Base-by-base conservation (phyloP, 2,797 vertebrate species). In the Enteromius trimaculatus region DNA sequence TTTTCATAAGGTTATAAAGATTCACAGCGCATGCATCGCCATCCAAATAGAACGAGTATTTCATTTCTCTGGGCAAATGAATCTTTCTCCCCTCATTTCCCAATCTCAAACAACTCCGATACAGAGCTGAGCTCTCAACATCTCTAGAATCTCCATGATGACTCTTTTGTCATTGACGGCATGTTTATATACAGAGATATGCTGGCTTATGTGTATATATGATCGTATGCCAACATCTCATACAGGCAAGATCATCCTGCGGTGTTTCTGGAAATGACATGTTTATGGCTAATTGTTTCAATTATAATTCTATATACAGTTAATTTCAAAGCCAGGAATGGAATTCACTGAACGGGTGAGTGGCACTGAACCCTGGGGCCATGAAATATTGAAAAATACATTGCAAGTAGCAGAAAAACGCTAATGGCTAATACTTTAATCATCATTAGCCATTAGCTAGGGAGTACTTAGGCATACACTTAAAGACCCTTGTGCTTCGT, bases 1-100 rank as follows among this genome's bases (percentile, higher is more conserved):
- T 80, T 86, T 86, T 80, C 77, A 83, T 70, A 80, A 83, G 77
- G 70, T 75, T 77, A 83, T 83, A 86, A 86, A 86, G 72, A 86
- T 77, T 86, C 85, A 71, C 34, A 16, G 51, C 70, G 81, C 77
- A 86, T 76, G 77, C 44, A 4, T 60, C 39, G 9, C 84, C 64
- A 64, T 65, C 69, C 64, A 80, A 83, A 83, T 80, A 66, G 71
- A 86, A 79, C 42, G 62, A 44, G 70, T 76, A 80, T 77, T 86
- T 86, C 51, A 83, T 80, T 80, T 83, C 64, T 82, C 39, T 68
- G 75, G 80, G 62, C 42, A 72, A 80, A 80, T 77, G 14, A 65
- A 79, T 83, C 53, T 64, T 76, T 83, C 53, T 62, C 19, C 70
- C 42, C 42, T 80, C 42, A 80, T 77, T 77, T 86, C 66, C 78